Evolutionary conservation across 2,888 invertebrate species (phyloP).

Genomic region (Rapana venosa): DNA sequence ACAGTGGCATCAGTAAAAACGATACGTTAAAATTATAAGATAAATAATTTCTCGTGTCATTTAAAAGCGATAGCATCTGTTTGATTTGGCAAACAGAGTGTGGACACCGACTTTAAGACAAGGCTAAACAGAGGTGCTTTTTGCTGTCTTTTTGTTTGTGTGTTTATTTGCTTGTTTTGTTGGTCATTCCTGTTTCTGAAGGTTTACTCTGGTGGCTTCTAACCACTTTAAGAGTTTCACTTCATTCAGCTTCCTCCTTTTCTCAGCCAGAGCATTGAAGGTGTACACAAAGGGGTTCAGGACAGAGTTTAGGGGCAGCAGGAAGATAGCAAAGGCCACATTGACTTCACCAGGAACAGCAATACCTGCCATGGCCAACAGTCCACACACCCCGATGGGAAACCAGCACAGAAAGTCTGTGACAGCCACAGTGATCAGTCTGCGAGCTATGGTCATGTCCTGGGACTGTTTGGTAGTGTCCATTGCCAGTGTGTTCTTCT

Average conservation of each 20-base stretch:
- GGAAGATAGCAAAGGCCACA: slow-evolving; percentile 74
- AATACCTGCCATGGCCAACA: slow-evolving; percentile 36
- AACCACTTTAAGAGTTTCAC: too few species aligned
- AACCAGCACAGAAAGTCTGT: slow-evolving; percentile 49
- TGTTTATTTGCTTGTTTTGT: too few species aligned
- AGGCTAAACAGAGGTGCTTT: too few species aligned
- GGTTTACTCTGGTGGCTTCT: too few species aligned
- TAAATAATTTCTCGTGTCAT: too few species aligned
- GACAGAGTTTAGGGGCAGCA: slow-evolving; percentile 80
- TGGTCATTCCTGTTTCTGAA: too few species aligned
- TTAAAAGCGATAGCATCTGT: too few species aligned
- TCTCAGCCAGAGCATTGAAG: slow-evolving; percentile 39
- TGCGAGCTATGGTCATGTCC: slow-evolving; percentile 46
- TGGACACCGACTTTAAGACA: too few species aligned
- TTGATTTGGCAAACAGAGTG: too few species aligned
- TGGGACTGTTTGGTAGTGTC: not conserved
- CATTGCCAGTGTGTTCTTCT: slow-evolving; percentile 12
- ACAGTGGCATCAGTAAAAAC: too few species aligned
- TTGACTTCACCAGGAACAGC: slow-evolving; percentile 46
- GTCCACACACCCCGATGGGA: slow-evolving; percentile 43
- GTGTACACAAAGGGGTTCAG: slow-evolving; percentile 77
- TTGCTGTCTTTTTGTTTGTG: too few species aligned
- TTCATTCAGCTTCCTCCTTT: not conserved
- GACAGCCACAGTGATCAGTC: slow-evolving; percentile 42
- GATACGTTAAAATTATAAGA: too few species aligned